phyloP scores from a whole-genome alignment of 1,140 invertebrate genomes.

The Bombus confusus region DNA sequence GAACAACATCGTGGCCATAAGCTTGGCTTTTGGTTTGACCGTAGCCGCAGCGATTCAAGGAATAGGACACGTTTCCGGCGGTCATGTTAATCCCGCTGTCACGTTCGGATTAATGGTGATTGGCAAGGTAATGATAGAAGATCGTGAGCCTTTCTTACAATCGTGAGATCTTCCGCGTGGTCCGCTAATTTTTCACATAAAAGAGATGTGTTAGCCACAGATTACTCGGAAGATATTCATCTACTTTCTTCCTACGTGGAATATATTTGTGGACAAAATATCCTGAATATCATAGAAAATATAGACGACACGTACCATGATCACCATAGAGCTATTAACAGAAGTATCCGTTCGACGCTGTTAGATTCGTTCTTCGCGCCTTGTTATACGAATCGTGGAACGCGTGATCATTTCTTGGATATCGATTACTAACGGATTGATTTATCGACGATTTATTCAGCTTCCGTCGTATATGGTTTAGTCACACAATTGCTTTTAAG shows the following conservation, averaged over 20 bases:
- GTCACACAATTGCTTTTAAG: neutral
- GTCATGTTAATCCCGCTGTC: slow-evolving; percentile 96
- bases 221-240: neutral
- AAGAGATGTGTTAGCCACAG: no score
- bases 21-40: slow-evolving; percentile 92
- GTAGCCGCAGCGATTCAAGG: slow-evolving; percentile 91
- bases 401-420: neutral
- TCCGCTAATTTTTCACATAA: no score
- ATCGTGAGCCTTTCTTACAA: no score
- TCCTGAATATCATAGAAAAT: no score
- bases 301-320: neutral
- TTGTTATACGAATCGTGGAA: neutral
- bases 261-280: neutral
- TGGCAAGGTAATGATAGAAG: slow-evolving; percentile 85
- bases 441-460: neutral
- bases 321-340: neutral
- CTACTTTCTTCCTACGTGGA: neutral
- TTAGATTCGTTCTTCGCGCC: neutral
- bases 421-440: neutral
- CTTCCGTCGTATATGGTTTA: neutral
- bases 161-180: no score
- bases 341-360: neutral
- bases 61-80: slow-evolving; percentile 94
- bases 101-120: slow-evolving; percentile 90
- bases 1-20: slow-evolving; percentile 88